phyloP scores from a whole-genome alignment of 2,797 vertebrate genomes.

The Cyclopterus lumpus region DNA sequence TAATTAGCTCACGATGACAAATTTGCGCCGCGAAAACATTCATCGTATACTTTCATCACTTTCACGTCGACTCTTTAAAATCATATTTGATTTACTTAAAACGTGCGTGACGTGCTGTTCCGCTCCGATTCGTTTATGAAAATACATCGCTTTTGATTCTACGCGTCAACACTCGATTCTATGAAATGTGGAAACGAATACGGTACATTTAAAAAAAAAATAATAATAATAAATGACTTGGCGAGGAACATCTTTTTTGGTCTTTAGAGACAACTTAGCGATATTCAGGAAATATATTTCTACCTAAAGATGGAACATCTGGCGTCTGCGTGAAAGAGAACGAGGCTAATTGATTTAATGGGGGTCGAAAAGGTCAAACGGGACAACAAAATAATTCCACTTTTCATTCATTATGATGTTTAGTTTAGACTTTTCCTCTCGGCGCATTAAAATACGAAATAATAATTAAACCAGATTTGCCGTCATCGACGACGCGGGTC shows the following conservation, averaged over 20 bases:
- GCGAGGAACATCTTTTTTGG: neutral
- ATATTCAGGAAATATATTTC: neutral
- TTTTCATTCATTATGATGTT: no score
- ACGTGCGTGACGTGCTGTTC: constrained; percentile 1
- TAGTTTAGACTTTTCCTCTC: no score
- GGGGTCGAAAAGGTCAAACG: constrained; percentile 19
- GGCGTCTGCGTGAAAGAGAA: neutral
- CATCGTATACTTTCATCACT: constrained; percentile 14
- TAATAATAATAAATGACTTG: no score
- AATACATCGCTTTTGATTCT: neutral
- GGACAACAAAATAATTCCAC: no score
- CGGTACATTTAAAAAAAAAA: neutral
- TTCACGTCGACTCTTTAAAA: neutral
- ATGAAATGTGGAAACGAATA: neutral
- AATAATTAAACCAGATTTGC: no score
- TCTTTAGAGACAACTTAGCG: neutral
- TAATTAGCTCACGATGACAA: constrained; percentile 2
- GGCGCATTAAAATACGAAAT: no score
- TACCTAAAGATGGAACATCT: neutral
- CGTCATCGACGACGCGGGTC: no score
- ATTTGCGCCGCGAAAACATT: constrained; percentile 17
- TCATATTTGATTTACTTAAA: neutral
- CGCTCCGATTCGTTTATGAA: neutral
- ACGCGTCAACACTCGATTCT: neutral
- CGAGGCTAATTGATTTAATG: constrained; percentile 14